Conservation (phyloP, 2,797 vertebrate genomes). For the Hippoglossus hippoglossus region DNA sequence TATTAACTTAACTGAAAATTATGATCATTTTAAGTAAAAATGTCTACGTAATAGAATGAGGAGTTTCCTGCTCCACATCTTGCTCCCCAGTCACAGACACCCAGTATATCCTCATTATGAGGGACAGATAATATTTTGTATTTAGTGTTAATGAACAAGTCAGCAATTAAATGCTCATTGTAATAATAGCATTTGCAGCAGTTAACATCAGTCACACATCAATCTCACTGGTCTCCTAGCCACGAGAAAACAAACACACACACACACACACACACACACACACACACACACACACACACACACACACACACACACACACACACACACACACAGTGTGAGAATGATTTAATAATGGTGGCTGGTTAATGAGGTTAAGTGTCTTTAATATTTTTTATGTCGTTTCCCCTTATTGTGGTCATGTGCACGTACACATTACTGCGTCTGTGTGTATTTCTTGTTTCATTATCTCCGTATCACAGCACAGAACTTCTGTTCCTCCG, state of each 20-base stretch:
- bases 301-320: no score
- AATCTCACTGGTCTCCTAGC: conserved; percentile 29
- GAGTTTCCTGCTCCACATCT: conserved; percentile 6
- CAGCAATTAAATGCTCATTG: conserved; percentile 39
- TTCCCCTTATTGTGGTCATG: no score
- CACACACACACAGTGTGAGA: no score
- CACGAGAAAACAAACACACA: conserved; percentile 9
- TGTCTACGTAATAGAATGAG: conserved; percentile 8
- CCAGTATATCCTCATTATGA: conserved; percentile 30
- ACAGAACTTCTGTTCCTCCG: conserved; percentile 26
- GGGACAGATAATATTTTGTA: conserved; percentile 47
- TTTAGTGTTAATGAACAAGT: conserved; percentile 52
- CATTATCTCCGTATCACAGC: conserved; percentile 22
- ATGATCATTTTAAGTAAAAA: background rate
- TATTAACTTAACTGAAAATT: background rate
- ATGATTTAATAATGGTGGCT: no score
- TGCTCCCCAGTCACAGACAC: conserved; percentile 23
- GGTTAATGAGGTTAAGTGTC: no score
- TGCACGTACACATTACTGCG: conserved; percentile 10
- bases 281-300: no score
- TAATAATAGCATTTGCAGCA: conserved; percentile 57
- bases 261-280: no score
- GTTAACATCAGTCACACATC: conserved; percentile 34
- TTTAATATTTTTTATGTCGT: no score
- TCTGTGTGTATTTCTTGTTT: conserved; percentile 23